phyloP scores from a whole-genome alignment of 2,797 vertebrate genomes.

The Hipposideros larvatus region DNA sequence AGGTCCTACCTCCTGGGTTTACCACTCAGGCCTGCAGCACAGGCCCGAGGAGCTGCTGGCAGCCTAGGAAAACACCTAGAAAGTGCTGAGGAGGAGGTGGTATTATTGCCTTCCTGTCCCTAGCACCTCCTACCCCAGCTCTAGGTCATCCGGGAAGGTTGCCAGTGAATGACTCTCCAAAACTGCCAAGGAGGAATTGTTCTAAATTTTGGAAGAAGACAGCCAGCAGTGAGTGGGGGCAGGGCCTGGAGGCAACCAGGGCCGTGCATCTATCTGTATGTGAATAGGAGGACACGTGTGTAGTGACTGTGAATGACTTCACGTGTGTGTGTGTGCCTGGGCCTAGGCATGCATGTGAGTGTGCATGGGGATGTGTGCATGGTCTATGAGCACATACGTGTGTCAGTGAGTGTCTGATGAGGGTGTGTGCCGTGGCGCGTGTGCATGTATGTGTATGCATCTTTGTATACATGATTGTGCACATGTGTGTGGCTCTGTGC shows the following conservation, averaged over 20 bases:
- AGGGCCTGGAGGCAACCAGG: not conserved
- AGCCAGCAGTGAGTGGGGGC: not conserved
- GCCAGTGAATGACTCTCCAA: not conserved
- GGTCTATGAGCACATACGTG: not conserved
- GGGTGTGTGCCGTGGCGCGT: accelerated
- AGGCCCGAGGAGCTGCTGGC: not conserved
- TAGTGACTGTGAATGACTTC: not conserved
- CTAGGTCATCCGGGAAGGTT: not conserved
- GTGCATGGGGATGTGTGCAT: too few relatives aligned
- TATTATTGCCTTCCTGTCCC: not conserved
- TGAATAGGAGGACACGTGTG: not conserved
- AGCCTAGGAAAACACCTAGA: not conserved
- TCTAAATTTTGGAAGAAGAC: not conserved
- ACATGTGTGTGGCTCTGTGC: not conserved
- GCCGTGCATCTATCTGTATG: not conserved
- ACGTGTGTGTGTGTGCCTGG: not conserved
- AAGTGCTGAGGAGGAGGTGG: not conserved
- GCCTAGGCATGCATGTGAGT: not conserved
- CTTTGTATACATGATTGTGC: not conserved
- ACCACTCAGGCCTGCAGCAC: not conserved
- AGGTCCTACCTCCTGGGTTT: not conserved
- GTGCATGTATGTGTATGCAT: not conserved
- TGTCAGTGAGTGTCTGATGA: too few relatives aligned
- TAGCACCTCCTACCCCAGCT: not conserved
- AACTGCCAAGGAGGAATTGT: not conserved